phyloP scores from a whole-genome alignment of 2,797 vertebrate species.

The Ctenochaetus hawaiiensis region DNA sequence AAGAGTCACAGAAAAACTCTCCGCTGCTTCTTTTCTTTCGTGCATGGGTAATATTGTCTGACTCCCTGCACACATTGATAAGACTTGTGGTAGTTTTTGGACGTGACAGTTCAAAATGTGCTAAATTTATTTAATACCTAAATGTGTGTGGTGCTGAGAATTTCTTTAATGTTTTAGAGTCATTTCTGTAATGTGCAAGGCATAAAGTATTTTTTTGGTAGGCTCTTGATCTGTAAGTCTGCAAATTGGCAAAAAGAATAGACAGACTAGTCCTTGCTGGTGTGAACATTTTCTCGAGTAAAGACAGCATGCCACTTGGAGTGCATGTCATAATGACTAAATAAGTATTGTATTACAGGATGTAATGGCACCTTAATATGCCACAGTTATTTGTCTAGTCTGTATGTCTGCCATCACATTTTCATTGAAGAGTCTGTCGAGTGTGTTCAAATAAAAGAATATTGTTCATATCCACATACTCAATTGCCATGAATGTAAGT shows the following conservation, averaged over 20 bases:
- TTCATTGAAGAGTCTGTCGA: not conserved
- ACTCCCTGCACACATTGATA: constrained; percentile 18
- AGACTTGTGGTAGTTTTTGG: not conserved
- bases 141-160: not conserved
- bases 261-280: not conserved
- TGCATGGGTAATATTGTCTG: not conserved
- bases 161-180: not conserved
- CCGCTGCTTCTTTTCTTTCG: not conserved
- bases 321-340: constrained; percentile 2
- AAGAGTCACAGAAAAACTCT: not conserved
- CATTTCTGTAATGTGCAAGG: not conserved
- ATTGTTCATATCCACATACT: constrained; percentile 5
- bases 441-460: not conserved
- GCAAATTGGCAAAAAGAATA: not conserved
- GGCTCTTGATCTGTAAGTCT: not conserved
- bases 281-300: not conserved
- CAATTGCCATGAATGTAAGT: too few species aligned
- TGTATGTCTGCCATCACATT: not conserved
- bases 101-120: not conserved
- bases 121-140: not conserved
- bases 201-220: not conserved
- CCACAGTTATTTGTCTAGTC: not conserved
- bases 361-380: not conserved
- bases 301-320: not conserved
- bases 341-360: constrained; percentile 8